These are phyloP conservation scores for Dryobotodes eremita DNA, from an alignment of 2,888 invertebrate genomes.

Conservation along the genomic window DNA sequence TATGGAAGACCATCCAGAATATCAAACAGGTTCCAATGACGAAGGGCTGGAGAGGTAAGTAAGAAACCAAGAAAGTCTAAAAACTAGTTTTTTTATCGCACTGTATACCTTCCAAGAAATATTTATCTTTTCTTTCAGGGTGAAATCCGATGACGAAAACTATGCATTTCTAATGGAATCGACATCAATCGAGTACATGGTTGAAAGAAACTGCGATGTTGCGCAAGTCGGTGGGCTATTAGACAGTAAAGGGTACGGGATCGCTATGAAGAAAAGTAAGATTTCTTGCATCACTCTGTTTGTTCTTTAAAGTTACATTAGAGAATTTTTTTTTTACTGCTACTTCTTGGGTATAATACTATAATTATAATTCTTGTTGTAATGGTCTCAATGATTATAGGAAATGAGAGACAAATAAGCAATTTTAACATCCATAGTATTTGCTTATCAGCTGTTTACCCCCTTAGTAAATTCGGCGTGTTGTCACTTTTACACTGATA, in stretches of 20 bases:
- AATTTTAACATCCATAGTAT: neutral
- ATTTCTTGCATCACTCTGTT: no score
- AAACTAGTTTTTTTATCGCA: neutral
- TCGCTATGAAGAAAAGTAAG: conserved; percentile 95
- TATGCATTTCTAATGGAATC: conserved; percentile 98
- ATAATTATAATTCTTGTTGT: no score
- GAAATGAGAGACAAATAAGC: neutral
- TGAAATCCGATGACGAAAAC: conserved; percentile 86
- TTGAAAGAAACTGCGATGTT: conserved; percentile 94
- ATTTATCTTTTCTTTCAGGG: conserved; percentile 75
- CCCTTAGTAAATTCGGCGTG: no score
- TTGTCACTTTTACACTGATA: no score
- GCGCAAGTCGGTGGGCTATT: conserved; percentile 93
- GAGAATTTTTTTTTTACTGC: no score
- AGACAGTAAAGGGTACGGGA: conserved; percentile 96
- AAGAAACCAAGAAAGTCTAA: conserved; percentile 28
- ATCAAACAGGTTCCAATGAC: conserved; percentile 91
- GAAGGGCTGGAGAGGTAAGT: conserved; percentile 92
- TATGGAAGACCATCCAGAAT: conserved; percentile 93
- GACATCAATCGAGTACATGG: conserved; percentile 96
- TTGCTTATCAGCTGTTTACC: no score
- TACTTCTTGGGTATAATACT: no score
- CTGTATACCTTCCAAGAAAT: neutral
- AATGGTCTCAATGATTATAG: no score
- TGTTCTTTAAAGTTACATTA: no score